Base-by-base conservation (phyloP, 2,888 invertebrate genomes). In the Scotopteryx bipunctaria region DNA sequence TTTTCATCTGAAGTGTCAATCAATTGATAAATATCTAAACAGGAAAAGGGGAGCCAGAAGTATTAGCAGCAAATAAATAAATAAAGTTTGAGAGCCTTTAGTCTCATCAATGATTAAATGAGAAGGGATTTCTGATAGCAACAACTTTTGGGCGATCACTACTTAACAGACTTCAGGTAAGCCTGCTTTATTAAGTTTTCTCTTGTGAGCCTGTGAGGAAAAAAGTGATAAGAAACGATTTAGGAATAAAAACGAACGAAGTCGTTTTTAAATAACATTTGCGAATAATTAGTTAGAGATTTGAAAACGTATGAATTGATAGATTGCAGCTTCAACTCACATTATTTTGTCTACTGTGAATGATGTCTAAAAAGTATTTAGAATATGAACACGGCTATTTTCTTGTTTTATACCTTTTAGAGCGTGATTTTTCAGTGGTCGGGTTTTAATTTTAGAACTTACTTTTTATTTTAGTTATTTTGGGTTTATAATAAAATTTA, bases 141-240 rank as follows among this genome's bases (percentile, higher is more conserved):
- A 33, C 50, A 61, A 59, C 61, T 59, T 63, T 61, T 53, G 52
- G 52, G 45, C 51, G 59, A 59, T 63, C 60, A 48, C 42, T 59
- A 59, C 52, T 58, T 55, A 55, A 45, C 47, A 55, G 42, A 46
- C 27, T 55, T 51, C 33, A 58, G 53, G 53, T 59, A 55, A 59
- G 38, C 36, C 44, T 42, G 41, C 29, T 41, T 55, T 46, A 55
- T 55, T 50, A 57, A 43, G 42, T 51, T 41, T 51, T 13, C 25
- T 41, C 37, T 45, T 46, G 17, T 13, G 35, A 23, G 17, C 8
- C n/a, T 36, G 36, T 25, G 13, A 13, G 43, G 5, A 42, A 37
- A 42, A 38, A 38, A 38, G 15, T 43, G 49, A 36, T 40, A 11
- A 33, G 16, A n/a, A 21, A 14, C 29, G 14, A 45, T 25, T 32